Conservation (phyloP, 35 echinoderm and acorn worm genomes). For the Heliocidaris erythrogramma region DNA sequence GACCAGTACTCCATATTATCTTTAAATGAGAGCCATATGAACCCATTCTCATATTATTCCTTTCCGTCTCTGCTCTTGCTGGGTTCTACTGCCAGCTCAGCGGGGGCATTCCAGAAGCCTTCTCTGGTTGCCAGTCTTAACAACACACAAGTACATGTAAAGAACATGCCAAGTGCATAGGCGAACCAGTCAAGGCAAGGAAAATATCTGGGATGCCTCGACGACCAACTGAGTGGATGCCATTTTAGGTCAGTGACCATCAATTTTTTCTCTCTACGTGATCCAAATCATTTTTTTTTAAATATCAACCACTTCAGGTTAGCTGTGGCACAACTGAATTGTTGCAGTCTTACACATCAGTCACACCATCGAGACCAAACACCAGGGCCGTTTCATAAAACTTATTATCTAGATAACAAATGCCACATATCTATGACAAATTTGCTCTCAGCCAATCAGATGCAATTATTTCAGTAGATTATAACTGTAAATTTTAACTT, state of each 20-base stretch:
- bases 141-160: neutral
- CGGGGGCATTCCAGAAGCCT: slow-evolving; percentile 27
- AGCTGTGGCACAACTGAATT: neutral
- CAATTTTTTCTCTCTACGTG: neutral
- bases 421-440: too few species aligned
- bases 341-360: neutral
- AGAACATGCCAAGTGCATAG: slow-evolving; percentile 12
- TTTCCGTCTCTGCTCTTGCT: neutral
- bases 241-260: slow-evolving; percentile 39
- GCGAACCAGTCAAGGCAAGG: neutral
- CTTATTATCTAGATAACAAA: too few species aligned
- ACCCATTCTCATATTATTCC: neutral
- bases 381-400: too few species aligned
- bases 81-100: slow-evolving; percentile 13
- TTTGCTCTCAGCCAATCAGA: too few species aligned
- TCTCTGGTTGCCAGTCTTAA: neutral
- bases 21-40: slow-evolving; percentile 13
- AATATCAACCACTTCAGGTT: neutral
- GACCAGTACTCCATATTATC: too few species aligned
- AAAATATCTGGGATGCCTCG: neutral
- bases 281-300: neutral
- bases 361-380: too few species aligned
- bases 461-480: too few species aligned
- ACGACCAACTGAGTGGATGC: slow-evolving; percentile 8
- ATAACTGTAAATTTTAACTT: too few species aligned